phyloP scores from a whole-genome alignment of 1,140 invertebrate species.

The Drosophila bipectinata region DNA sequence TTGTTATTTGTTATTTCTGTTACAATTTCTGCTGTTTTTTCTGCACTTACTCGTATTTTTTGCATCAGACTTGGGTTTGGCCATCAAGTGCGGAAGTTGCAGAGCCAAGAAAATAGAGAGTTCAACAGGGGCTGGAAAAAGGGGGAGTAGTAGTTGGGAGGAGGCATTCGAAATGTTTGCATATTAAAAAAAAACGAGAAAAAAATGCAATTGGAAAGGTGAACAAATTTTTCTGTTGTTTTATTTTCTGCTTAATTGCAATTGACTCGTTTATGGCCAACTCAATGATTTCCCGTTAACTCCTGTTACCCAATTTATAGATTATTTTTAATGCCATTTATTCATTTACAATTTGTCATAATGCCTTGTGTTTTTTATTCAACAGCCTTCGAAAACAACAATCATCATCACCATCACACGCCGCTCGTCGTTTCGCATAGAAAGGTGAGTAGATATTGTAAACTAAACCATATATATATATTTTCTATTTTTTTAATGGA shows the following conservation, averaged over 20 bases:
- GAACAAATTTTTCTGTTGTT: conserved; percentile 59
- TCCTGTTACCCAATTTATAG: conserved; percentile 44
- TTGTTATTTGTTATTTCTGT: conserved; percentile 70
- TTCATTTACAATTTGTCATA: conserved; percentile 21
- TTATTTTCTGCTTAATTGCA: conserved; percentile 50
- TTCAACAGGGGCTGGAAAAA: background rate
- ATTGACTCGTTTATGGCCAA: conserved; percentile 47
- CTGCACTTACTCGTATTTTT: background rate
- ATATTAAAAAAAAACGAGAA: conserved; percentile 48
- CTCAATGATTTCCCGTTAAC: conserved; percentile 16
- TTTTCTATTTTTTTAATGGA: conserved; percentile 32
- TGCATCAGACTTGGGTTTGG: conserved; percentile 53
- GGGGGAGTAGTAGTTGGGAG: background rate
- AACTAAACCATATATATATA: background rate
- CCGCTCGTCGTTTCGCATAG: conserved; percentile 68
- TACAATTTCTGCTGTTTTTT: conserved; percentile 62
- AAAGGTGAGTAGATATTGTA: conserved; percentile 61
- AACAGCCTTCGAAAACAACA: conserved; percentile 71
- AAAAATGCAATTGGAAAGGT: conserved; percentile 74
- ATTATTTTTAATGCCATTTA: conserved; percentile 8
- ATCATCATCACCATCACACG: conserved; percentile 53
- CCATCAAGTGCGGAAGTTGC: conserved; percentile 72
- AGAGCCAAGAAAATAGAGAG: conserved; percentile 35
- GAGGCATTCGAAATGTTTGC: conserved; percentile 43
- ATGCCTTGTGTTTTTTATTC: conserved; percentile 29